These are phyloP conservation scores for Enoplosus armatus DNA, from an alignment of 2,797 vertebrate species.

Conservation along the genomic window DNA sequence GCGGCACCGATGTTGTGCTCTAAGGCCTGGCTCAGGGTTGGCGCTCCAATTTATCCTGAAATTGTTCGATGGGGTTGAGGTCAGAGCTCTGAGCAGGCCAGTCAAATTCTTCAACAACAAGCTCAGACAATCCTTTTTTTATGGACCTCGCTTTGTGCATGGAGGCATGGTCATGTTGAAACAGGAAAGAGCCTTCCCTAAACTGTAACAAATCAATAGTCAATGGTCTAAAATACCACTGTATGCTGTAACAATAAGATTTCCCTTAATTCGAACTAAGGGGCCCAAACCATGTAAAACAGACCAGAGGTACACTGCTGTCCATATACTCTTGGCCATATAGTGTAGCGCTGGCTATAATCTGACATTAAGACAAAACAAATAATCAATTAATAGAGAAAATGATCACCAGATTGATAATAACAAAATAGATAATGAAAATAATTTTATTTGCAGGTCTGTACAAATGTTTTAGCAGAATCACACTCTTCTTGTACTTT, in stretches of 20 bases:
- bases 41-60: conserved; percentile 26
- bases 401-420: neutral
- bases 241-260: neutral
- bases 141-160: neutral
- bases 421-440: neutral
- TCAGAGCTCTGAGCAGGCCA: conserved; percentile 16
- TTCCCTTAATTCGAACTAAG: neutral
- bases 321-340: neutral
- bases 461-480: neutral
- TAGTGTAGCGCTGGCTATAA: neutral
- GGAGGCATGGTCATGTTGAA: neutral
- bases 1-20: conserved; percentile 22
- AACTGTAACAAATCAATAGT: neutral
- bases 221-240: neutral
- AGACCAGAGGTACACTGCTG: neutral
- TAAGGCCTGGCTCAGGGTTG: conserved; percentile 24
- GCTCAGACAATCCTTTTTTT: conserved; percentile 18
- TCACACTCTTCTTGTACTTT: neutral
- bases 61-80: conserved; percentile 24
- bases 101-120: conserved; percentile 25
- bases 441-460: neutral
- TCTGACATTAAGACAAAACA: neutral
- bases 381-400: neutral
- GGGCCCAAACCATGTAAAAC: neutral
- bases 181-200: neutral